phyloP scores from a whole-genome alignment of 2,797 vertebrate genomes.

The Semotilus atromaculatus region DNA sequence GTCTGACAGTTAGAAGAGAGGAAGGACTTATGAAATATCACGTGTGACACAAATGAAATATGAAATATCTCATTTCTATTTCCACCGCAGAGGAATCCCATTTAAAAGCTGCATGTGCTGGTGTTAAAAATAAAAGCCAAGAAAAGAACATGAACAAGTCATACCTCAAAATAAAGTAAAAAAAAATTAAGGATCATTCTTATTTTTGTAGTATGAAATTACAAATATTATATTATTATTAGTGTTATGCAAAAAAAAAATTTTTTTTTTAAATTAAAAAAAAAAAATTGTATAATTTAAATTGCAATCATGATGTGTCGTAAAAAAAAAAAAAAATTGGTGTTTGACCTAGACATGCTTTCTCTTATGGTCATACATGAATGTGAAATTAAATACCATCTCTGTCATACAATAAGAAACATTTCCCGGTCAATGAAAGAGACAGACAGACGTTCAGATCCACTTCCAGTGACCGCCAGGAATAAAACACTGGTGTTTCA shows the following conservation, averaged over 20 bases:
- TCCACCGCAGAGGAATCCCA: too few relatives aligned
- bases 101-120: too few relatives aligned
- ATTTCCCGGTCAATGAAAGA: too few relatives aligned
- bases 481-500: not conserved
- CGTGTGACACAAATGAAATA: not conserved
- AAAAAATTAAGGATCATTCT: not conserved
- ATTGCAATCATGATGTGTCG: too few relatives aligned
- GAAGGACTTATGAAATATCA: not conserved
- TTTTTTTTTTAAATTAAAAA: too few relatives aligned
- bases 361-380: not conserved
- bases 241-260: too few relatives aligned
- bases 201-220: not conserved
- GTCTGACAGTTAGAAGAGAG: constrained; percentile 1
- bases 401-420: not conserved
- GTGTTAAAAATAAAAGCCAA: too few relatives aligned
- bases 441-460: not conserved
- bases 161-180: not conserved
- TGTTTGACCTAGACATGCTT: too few relatives aligned
- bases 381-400: not conserved
- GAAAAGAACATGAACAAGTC: not conserved
- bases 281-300: too few relatives aligned
- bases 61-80: not conserved
- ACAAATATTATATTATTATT: too few relatives aligned
- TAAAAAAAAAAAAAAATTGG: too few relatives aligned
- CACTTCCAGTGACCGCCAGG: not conserved